Conservation (phyloP, 2,113 vertebrate species). For the Dicaeum eximium region DNA sequence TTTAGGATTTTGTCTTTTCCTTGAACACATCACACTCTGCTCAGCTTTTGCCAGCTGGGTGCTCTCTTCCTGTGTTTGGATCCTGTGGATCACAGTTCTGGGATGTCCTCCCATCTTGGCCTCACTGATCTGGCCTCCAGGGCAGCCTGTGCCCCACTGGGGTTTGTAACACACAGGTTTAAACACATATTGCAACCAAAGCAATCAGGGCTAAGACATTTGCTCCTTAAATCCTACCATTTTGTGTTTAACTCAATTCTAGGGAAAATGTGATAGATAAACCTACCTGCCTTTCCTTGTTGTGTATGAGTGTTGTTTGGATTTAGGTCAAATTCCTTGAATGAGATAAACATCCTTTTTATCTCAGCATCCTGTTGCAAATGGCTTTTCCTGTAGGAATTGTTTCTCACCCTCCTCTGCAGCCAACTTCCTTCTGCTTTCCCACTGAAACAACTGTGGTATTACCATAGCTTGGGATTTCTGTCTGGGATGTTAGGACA, state of each 20-base stretch:
- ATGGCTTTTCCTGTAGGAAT: background rate
- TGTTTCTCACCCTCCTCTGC: background rate
- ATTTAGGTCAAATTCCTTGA: background rate
- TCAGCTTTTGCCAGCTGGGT: background rate
- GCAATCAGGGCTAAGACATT: background rate
- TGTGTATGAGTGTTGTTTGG: background rate
- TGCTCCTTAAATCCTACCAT: background rate
- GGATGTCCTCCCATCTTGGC: background rate
- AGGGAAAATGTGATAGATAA: background rate
- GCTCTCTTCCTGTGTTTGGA: background rate
- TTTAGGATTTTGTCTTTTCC: background rate
- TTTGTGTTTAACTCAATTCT: background rate
- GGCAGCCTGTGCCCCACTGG: background rate
- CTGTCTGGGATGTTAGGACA: background rate
- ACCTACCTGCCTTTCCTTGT: background rate
- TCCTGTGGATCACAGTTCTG: background rate
- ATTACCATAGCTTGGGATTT: background rate
- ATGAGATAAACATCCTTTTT: background rate
- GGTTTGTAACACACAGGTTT: background rate
- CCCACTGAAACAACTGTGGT: background rate
- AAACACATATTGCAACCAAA: background rate
- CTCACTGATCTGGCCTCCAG: fast-evolving
- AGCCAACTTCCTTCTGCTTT: background rate
- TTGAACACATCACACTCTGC: fast-evolving
- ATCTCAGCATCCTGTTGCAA: background rate